A percentile compares a stretch with the other conserved stretches of the same genome.
phyloP scores from a whole-genome alignment of 2,113 vertebrate genomes.

The Cricetomys ansorgei region DNA sequence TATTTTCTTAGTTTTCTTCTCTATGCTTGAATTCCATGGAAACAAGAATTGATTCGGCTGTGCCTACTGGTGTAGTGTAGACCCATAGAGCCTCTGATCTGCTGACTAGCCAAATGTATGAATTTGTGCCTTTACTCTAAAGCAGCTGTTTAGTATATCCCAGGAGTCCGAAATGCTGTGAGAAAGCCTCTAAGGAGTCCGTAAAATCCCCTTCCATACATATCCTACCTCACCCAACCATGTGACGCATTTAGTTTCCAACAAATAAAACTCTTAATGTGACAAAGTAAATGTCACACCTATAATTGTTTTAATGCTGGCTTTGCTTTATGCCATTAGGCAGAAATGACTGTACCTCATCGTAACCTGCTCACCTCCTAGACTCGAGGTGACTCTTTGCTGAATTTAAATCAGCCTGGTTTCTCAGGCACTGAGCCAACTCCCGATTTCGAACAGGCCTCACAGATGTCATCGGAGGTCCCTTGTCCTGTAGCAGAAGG shows the following conservation, averaged over 20 bases:
- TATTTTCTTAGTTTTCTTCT: not conserved
- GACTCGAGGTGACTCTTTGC: slow-evolving; percentile 71
- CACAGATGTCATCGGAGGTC: not conserved
- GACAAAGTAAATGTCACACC: slow-evolving; percentile 12
- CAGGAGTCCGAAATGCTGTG: not conserved
- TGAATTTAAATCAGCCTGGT: slow-evolving; percentile 81
- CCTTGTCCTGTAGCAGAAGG: not conserved
- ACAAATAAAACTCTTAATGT: slow-evolving; percentile 17
- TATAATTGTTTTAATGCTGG: not conserved
- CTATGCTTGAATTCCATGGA: not conserved
- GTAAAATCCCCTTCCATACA: not conserved
- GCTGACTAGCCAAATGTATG: not conserved
- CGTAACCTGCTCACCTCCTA: slow-evolving; percentile 71
- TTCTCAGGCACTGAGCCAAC: slow-evolving; percentile 63
- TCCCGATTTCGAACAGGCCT: slow-evolving; percentile 21
- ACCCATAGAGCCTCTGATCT: not conserved
- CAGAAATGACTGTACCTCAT: not conserved
- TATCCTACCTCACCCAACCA: not conserved
- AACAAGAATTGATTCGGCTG: not conserved
- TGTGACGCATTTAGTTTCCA: not conserved
- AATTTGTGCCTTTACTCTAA: slow-evolving; percentile 29
- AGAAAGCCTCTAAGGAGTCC: not conserved
- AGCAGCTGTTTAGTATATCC: not conserved
- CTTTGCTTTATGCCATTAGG: slow-evolving; percentile 19
- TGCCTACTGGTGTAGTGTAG: not conserved